A percentile compares a stretch with the other conserved stretches of the same genome.
phyloP scores from a whole-genome alignment of 2,113 vertebrate genomes.

The Crypturellus undulatus region DNA sequence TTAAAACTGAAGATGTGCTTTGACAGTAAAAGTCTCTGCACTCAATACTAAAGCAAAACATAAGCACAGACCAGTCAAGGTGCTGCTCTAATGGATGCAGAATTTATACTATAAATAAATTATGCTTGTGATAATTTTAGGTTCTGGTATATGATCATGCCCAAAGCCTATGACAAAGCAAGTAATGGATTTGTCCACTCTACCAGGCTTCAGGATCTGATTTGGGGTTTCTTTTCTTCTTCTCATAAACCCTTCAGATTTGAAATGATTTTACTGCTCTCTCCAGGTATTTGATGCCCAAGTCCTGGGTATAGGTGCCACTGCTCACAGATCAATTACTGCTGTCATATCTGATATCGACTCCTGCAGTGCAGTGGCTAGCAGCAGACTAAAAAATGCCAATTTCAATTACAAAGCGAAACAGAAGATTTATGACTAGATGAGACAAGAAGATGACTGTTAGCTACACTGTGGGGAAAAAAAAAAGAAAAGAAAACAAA shows the following conservation, averaged over 20 bases:
- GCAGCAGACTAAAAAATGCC: not conserved
- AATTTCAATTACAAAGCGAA: constrained; percentile 51
- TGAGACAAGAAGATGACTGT: not conserved
- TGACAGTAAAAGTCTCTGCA: not conserved
- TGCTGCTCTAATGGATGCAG: not conserved
- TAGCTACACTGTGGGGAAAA: not conserved
- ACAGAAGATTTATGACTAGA: constrained; percentile 11
- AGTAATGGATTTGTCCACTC: not conserved
- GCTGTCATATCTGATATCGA: constrained; percentile 1
- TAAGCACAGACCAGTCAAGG: not conserved
- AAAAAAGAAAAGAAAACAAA: not conserved
- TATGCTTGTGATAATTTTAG: not conserved
- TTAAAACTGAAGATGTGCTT: not conserved
- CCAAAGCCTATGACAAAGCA: not conserved
- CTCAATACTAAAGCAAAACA: not conserved
- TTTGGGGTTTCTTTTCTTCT: not conserved
- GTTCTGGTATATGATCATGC: not conserved
- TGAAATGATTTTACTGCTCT: not conserved
- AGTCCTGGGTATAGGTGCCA: not conserved
- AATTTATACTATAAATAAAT: not conserved
- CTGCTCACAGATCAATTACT: constrained; percentile 22
- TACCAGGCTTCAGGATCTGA: not conserved
- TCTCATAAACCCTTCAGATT: not conserved
- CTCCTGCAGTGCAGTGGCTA: not conserved
- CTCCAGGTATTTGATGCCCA: constrained; percentile 7